phyloP scores from a whole-genome alignment of 2,113 vertebrate species.

The Megaptera novaeangliae region DNA sequence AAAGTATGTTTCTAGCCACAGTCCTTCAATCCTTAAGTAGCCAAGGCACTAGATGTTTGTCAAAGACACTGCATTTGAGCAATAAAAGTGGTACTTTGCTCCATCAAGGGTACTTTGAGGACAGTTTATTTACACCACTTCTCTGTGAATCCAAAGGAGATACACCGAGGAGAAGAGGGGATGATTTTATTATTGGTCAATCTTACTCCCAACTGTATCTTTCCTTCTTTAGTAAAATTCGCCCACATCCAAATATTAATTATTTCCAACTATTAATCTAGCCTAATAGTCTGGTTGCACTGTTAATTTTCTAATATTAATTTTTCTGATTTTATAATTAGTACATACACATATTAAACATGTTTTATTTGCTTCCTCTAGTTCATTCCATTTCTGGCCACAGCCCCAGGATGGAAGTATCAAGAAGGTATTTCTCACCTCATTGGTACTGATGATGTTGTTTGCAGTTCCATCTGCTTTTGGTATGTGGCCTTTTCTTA shows the following conservation, averaged over 20 bases:
- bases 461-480: neutral
- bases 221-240: neutral
- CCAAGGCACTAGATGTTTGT: neutral
- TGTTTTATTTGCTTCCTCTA: neutral
- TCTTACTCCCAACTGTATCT: neutral
- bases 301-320: neutral
- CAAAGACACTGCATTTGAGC: neutral
- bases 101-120: neutral
- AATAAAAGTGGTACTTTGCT: neutral
- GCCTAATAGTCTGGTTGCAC: neutral
- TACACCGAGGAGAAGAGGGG: neutral
- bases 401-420: neutral
- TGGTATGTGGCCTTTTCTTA: neutral
- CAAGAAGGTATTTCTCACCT: neutral
- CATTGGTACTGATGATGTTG: neutral
- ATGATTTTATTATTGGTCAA: neutral
- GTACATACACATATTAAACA: neutral
- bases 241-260: neutral
- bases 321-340: neutral
- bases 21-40: neutral
- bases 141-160: neutral
- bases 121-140: neutral
- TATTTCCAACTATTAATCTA: neutral
- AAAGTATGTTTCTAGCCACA: neutral
- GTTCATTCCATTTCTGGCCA: neutral